Percentiles rank a stretch among this genome's conserved stretches.
phyloP scores from a whole-genome alignment of 2,113 vertebrate species.

The Australoheros scitulus region DNA sequence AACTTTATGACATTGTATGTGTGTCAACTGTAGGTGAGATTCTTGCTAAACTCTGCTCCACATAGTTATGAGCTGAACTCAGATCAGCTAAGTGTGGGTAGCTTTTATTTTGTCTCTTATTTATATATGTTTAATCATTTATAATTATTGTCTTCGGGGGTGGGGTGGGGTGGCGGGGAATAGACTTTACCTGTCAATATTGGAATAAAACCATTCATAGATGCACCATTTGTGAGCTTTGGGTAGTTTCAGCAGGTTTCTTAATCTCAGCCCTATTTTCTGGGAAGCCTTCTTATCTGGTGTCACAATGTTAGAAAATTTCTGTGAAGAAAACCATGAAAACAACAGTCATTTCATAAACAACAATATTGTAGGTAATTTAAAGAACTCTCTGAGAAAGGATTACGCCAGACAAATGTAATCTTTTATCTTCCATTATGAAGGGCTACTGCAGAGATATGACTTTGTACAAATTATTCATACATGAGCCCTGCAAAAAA shows the following conservation, averaged over 20 bases:
- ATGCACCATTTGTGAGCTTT: constrained; percentile 99
- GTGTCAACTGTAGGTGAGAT: too few relatives aligned
- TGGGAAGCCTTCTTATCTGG: constrained; percentile 96
- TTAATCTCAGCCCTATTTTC: constrained; percentile 94
- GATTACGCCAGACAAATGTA: background rate
- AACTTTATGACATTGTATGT: background rate
- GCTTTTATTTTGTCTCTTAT: background rate
- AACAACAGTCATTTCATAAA: background rate
- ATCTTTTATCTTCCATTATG: background rate
- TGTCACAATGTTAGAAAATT: constrained; percentile 88
- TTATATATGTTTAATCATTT: background rate
- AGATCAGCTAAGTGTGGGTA: too few relatives aligned
- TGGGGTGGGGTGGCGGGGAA: background rate
- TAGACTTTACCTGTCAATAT: constrained; percentile 92
- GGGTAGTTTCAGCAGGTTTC: constrained; percentile 96
- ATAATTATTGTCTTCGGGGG: background rate
- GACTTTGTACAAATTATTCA: background rate
- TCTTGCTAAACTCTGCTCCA: background rate
- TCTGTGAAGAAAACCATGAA: constrained; percentile 76
- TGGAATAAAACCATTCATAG: constrained; percentile 99
- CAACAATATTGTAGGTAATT: background rate
- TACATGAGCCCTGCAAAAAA: background rate
- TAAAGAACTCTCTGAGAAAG: background rate
- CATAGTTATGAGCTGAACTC: background rate
- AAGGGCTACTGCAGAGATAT: background rate